A percentile compares a stretch with the other conserved stretches of the same genome.
Conservation (phyloP, 2,888 invertebrate species). For the Amphipyra berbera region DNA sequence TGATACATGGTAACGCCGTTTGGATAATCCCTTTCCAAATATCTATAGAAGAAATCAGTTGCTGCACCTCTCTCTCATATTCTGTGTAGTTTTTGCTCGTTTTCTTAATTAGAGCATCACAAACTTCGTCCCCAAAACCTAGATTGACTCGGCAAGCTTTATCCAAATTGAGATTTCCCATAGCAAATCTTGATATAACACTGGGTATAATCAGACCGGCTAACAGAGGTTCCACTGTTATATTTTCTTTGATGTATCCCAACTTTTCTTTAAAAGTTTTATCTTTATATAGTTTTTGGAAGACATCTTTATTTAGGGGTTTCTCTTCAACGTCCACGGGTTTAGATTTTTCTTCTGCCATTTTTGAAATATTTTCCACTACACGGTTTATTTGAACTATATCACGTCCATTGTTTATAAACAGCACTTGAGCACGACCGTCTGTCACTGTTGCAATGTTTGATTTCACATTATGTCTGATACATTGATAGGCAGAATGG, state of each 20-base stretch:
- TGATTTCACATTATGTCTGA: constrained; percentile 74
- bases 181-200: constrained; percentile 92
- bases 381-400: constrained; percentile 51
- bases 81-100: constrained; percentile 87
- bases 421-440: constrained; percentile 64
- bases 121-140: constrained; percentile 76
- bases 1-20: constrained; percentile 88
- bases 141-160: constrained; percentile 85
- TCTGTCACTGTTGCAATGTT: constrained; percentile 68
- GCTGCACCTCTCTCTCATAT: constrained; percentile 91
- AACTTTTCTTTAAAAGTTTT: constrained; percentile 78
- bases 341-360: constrained; percentile 77
- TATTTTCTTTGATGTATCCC: constrained; percentile 83
- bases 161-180: constrained; percentile 84
- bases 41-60: constrained; percentile 88
- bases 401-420: constrained; percentile 73
- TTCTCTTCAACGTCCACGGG: constrained; percentile 76
- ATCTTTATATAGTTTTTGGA: constrained; percentile 68
- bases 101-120: constrained; percentile 78
- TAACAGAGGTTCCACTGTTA: constrained; percentile 93
- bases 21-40: constrained; percentile 89
- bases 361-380: constrained; percentile 58
- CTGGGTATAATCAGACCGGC: constrained; percentile 93
- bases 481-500: constrained; percentile 69
- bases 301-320: constrained; percentile 73